These are phyloP conservation scores for Tenthredo livida DNA, from an alignment of 2,888 invertebrate species.

Conservation along the genomic window DNA sequence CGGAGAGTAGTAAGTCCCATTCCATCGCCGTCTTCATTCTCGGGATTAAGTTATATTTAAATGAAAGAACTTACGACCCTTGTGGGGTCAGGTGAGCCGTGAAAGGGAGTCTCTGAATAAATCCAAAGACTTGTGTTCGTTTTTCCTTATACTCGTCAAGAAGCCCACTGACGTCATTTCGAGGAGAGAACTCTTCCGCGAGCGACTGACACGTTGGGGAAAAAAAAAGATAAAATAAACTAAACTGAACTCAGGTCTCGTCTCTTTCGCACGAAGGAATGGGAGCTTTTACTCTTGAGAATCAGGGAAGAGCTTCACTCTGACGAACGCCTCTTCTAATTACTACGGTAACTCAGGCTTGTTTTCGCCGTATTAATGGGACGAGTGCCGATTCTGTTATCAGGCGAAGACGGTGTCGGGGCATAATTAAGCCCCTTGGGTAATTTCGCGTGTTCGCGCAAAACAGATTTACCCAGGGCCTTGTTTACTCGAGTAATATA, in stretches of 20 bases:
- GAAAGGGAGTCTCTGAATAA: neutral
- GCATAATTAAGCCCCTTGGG: slow-evolving; percentile 37
- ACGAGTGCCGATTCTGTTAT: slow-evolving; percentile 33
- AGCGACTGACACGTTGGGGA: neutral
- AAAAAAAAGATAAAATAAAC: neutral
- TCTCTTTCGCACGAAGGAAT: neutral
- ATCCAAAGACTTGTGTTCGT: neutral
- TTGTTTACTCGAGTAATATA: slow-evolving; percentile 8
- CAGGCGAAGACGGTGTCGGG: slow-evolving; percentile 16
- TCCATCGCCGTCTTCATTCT: neutral
- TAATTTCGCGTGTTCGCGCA: slow-evolving; percentile 9
- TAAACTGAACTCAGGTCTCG: neutral
- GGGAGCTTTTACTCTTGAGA: neutral
- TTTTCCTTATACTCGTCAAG: neutral
- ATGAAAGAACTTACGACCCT: neutral
- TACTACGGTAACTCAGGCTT: slow-evolving; percentile 28
- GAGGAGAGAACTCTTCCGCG: neutral
- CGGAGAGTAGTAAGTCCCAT: neutral
- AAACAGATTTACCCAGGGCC: slow-evolving; percentile 9
- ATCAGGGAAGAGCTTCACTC: neutral
- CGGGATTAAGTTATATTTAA: neutral
- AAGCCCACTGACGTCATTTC: neutral
- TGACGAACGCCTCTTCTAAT: slow-evolving; percentile 13
- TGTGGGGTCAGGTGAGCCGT: neutral
- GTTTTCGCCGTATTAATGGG: slow-evolving; percentile 31